phyloP scores from a whole-genome alignment of 2,888 invertebrate genomes.

The Yponomeuta malinellus region DNA sequence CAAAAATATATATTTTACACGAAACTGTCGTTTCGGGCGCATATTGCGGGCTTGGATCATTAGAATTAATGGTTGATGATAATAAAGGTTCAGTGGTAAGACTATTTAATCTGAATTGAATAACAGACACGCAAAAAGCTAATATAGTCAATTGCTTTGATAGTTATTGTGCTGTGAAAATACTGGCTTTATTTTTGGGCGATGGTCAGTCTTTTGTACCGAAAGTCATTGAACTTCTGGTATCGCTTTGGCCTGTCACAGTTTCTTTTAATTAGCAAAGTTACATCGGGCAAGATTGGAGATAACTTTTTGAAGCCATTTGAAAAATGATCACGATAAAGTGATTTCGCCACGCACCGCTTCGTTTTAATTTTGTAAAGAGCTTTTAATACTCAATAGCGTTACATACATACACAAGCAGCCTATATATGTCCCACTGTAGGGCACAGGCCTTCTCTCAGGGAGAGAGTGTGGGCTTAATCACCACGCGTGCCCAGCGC shows the following conservation, averaged over 20 bases:
- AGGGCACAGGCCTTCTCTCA: too few species aligned
- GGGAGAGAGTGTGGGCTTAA: too few species aligned
- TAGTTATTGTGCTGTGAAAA: too few species aligned
- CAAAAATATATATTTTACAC: neutral
- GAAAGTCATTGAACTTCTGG: neutral
- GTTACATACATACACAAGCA: too few species aligned
- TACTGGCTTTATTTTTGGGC: neutral
- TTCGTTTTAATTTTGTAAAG: neutral
- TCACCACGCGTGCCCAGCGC: too few species aligned
- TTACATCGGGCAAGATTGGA: neutral
- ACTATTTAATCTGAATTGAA: neutral
- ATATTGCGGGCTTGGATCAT: neutral
- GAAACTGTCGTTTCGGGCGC: neutral
- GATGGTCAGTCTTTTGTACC: neutral
- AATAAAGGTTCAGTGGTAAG: neutral
- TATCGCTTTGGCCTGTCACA: neutral
- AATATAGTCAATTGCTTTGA: neutral
- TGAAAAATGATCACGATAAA: neutral
- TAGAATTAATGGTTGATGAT: neutral
- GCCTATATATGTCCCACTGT: too few species aligned
- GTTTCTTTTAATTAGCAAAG: conserved; percentile 3
- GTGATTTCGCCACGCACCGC: neutral
- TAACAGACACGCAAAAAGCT: neutral
- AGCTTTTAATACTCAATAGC: neutral
- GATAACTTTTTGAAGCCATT: neutral